Evolutionary conservation across 2,888 invertebrate species (phyloP), one percentile per base, ranked within the genome.

Genomic region (Griposia aprilina): DNA sequence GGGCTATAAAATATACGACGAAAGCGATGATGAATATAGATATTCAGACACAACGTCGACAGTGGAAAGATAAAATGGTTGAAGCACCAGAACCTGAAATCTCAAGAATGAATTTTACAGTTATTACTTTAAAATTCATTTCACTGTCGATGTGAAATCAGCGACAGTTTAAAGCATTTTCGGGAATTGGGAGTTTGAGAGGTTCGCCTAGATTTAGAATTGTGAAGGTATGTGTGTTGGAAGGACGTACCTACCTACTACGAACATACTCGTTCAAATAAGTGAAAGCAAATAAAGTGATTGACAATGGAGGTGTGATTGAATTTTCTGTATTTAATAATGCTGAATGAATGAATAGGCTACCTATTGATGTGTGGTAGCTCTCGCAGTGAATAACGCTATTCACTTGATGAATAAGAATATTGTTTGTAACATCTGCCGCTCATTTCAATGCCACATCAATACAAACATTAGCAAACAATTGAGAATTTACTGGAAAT

Each of bases 1-100:
- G 55, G 57, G 66, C 66, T 59, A 78, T 68, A 78, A 81, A 78
- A 72, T 45, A 59, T 59, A 41, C 74, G 66, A 36, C 4, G 20
- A 60, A 48, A 73, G 13, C 52, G 15, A 4, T 23, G 23, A 63
- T 71, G 45, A 73, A 73, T 59, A 70, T 66, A 36, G 23, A 78
- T 57, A 45, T 72, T 60, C 48, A 59, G 30, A 48, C 66, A 71
- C 69, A 78, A 74, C n/a, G n/a, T n/a, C n/a, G n/a, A n/a, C n/a
- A n/a, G n/a, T n/a, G n/a, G n/a, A n/a, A n/a, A n/a, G n/a, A n/a
- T n/a, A n/a, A n/a, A n/a, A n/a, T n/a, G n/a, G n/a, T n/a, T n/a
- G n/a, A n/a, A n/a, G n/a, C n/a, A n/a, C n/a, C n/a, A n/a, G n/a
- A n/a, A n/a, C n/a, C n/a, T n/a, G n/a, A n/a, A n/a, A n/a, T n/a